Evolutionary conservation across 2,888 invertebrate genomes (phyloP).

Genomic region (Synergus gifuensis): DNA sequence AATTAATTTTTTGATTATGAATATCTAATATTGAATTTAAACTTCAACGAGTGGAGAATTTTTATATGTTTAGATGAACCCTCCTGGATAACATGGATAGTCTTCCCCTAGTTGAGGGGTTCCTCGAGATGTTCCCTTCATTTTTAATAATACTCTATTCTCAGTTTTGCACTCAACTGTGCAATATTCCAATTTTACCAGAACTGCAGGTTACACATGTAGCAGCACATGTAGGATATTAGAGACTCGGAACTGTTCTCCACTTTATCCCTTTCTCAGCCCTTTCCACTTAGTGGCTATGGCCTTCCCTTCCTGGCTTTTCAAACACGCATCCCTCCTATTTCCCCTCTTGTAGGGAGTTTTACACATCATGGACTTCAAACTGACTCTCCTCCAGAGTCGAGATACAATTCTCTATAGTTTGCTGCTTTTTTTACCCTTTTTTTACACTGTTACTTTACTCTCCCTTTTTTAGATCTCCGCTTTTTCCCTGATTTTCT

Average conservation of each 20-base stretch:
- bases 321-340: conserved; percentile 44
- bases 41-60: too few relatives aligned
- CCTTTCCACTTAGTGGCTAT: conserved; percentile 53
- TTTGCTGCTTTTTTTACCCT: neutral
- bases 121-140: too few relatives aligned
- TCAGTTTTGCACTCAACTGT: neutral
- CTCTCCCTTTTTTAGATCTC: conserved; percentile 21
- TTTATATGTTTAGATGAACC: too few relatives aligned
- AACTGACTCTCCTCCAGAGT: conserved; percentile 70
- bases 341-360: conserved; percentile 58
- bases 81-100: too few relatives aligned
- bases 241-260: conserved; percentile 50
- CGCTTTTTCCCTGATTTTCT: neutral
- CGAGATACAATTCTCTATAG: conserved; percentile 64
- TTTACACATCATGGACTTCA: conserved; percentile 63
- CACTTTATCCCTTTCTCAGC: conserved; percentile 48
- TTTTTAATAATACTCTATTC: too few relatives aligned
- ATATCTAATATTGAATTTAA: too few relatives aligned
- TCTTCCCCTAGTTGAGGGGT: too few relatives aligned
- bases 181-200: conserved; percentile 21
- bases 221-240: conserved; percentile 21
- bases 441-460: conserved; percentile 32
- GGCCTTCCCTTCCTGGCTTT: conserved; percentile 45
- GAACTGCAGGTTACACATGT: conserved; percentile 49
- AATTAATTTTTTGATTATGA: too few relatives aligned